Base-by-base conservation (phyloP, 2,797 vertebrate species). In the Glyptemys insculpta region DNA sequence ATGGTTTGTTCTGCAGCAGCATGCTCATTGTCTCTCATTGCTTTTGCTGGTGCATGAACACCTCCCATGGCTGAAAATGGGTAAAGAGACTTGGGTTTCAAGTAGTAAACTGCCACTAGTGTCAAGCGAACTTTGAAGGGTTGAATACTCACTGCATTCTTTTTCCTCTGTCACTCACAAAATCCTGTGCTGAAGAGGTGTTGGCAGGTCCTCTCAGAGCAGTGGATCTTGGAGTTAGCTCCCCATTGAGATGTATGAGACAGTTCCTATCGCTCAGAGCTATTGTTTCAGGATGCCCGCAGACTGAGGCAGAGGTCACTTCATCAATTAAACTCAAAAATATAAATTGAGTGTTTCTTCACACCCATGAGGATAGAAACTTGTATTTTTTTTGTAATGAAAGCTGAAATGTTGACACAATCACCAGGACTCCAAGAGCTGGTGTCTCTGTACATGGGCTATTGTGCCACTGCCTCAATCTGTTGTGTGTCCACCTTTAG, bases 401-500 rank as follows among this genome's bases (percentile, higher is more conserved):
- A 59, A 59, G 54, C n/a, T 79, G 54, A 76, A 44, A 29, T 44
- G 29, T 47, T 27, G 78, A 49, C 12, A 21, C 14, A 76, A 52
- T 41, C 14, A 62, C 23, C 34, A 50, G 11, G 56, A n/a, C 37
- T 41, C 50, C 47, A 87, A 80, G n/a, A 31, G 29, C 56, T 18
- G 50, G 34, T 68, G 27, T 29, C 2, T 76, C 12, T 4, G 31
- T 47, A 19, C 18, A 52, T 29, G 25, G 47, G 5, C 18, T 4
- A 29, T 41, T 16, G 21, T 5, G 5, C 18, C 15, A 10, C n/a
- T 68, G 65, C n/a, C 34, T 68, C 37, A 87, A 79, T 94, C 91
- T 89, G 1, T 52, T 83, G 91, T 62, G 74, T 47, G 68, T 92
- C 62, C 59, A 83, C 56, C 56, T 90, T 90, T 85, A 62, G 53